phyloP scores from a whole-genome alignment of 2,888 invertebrate species.

The Melanostoma scalare region DNA sequence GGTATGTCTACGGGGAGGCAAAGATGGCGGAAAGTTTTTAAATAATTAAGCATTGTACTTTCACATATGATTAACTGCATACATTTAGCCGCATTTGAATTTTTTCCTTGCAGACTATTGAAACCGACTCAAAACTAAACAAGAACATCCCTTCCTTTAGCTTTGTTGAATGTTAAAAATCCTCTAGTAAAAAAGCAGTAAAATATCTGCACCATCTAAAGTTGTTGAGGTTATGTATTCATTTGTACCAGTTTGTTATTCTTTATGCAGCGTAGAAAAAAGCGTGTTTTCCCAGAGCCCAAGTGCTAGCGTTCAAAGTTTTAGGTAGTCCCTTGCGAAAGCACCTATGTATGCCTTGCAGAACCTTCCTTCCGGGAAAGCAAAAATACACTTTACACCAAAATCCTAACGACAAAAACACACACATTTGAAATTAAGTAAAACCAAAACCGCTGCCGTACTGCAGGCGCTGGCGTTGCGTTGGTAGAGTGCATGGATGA shows the following conservation, averaged over 20 bases:
- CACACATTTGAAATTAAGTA: constrained; percentile 12
- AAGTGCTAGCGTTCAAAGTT: constrained; percentile 27
- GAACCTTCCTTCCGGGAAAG: not conserved
- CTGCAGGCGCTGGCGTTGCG: constrained; percentile 19
- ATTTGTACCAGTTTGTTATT: not conserved
- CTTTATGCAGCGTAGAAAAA: not conserved
- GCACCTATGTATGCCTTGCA: not conserved
- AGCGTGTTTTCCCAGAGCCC: constrained; percentile 21
- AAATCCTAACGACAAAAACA: not conserved
- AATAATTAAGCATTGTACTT: too few relatives aligned
- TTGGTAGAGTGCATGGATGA: not conserved
- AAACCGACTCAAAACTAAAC: too few relatives aligned
- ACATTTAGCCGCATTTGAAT: too few relatives aligned
- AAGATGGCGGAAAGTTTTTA: too few relatives aligned
- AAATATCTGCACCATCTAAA: constrained; percentile 17
- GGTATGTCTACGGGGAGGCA: too few relatives aligned
- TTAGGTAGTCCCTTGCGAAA: constrained; percentile 7
- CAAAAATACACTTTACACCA: constrained; percentile 47
- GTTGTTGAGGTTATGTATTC: constrained; percentile 24
- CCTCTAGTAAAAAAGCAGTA: too few relatives aligned
- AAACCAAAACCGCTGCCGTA: constrained; percentile 21
- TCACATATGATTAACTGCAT: too few relatives aligned
- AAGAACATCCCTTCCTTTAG: too few relatives aligned
- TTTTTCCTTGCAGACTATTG: too few relatives aligned
- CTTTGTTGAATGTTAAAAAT: too few relatives aligned